A percentile compares a stretch with the other conserved stretches of the same genome.
Conservation (phyloP, 1,140 invertebrate species). For the Dendroctonus ponderosae region DNA sequence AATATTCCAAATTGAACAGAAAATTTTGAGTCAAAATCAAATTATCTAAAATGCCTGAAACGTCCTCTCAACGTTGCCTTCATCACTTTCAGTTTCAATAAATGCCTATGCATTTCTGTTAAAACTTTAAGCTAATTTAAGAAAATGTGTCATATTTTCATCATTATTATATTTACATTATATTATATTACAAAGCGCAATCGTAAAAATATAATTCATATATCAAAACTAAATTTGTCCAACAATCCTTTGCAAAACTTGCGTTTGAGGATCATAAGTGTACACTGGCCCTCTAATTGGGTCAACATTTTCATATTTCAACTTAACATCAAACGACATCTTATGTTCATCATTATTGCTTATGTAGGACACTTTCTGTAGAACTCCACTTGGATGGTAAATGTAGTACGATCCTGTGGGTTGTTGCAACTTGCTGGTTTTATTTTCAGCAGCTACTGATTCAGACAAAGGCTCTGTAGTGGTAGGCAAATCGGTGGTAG, state of each 20-base stretch:
- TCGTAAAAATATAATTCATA: background rate
- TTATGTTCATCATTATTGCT: conserved; percentile 54
- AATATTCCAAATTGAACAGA: background rate
- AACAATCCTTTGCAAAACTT: conserved; percentile 20
- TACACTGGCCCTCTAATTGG: conserved; percentile 57
- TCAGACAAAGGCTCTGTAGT: conserved; percentile 26
- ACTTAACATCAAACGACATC: conserved; percentile 56
- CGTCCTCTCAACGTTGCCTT: background rate
- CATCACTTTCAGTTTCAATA: background rate
- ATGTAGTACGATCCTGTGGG: conserved; percentile 54
- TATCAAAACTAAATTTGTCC: background rate
- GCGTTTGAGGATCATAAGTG: conserved; percentile 50
- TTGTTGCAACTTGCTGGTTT: conserved; percentile 35
- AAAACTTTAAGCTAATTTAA: background rate
- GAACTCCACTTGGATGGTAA: conserved; percentile 55
- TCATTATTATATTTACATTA: too few species aligned
- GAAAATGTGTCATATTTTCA: too few species aligned
- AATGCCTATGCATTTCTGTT: background rate
- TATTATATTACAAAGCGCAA: background rate
- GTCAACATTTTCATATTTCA: conserved; percentile 57
- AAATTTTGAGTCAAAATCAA: background rate
- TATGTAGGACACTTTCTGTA: conserved; percentile 55
- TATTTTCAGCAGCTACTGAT: conserved; percentile 3
- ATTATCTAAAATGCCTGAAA: background rate
- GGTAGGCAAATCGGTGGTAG: conserved; percentile 10